Percentiles rank a stretch among this genome's conserved stretches.
These are phyloP conservation scores for Pseudocheirus occidentalis DNA, from an alignment of 2,797 vertebrate genomes.

Conservation along the genomic window DNA sequence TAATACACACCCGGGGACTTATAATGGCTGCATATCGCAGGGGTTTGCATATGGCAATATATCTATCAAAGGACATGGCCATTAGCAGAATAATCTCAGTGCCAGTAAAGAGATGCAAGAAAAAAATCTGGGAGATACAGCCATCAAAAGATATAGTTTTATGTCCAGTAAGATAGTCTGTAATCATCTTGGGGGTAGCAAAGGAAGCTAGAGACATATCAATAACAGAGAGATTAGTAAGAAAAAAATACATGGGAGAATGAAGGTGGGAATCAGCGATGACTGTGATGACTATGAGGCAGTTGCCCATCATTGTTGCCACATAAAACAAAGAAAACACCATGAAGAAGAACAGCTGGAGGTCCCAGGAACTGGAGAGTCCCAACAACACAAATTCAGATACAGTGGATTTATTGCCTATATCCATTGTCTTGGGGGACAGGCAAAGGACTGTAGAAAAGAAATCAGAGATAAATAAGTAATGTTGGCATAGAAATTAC, in stretches of 20 bases:
- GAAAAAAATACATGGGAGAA: constrained; percentile 72
- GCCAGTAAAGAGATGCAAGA: constrained; percentile 73
- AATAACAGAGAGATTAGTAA: constrained; percentile 71
- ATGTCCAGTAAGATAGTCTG: constrained; percentile 65
- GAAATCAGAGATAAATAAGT: neutral
- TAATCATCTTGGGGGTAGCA: constrained; percentile 74
- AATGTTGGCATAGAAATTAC: neutral
- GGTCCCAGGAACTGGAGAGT: constrained; percentile 63
- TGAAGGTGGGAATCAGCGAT: constrained; percentile 60
- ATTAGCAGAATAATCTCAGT: constrained; percentile 76
- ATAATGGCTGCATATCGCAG: constrained; percentile 78
- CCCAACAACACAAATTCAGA: constrained; percentile 77
- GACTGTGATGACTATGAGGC: constrained; percentile 64
- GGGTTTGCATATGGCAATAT: constrained; percentile 72
- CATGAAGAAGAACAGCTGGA: constrained; percentile 61
- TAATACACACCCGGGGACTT: constrained; percentile 68
- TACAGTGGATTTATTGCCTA: constrained; percentile 64
- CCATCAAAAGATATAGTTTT: constrained; percentile 71
- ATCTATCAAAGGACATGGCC: constrained; percentile 75
- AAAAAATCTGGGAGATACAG: constrained; percentile 77
- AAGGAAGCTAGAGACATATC: constrained; percentile 76
- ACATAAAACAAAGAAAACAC: constrained; percentile 69
- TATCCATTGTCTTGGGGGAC: constrained; percentile 51
- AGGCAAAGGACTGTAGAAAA: constrained; percentile 25
- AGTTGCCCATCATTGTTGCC: constrained; percentile 64